Base-by-base conservation (phyloP, 2,888 invertebrate species). In the Oegoconia quadripuncta region DNA sequence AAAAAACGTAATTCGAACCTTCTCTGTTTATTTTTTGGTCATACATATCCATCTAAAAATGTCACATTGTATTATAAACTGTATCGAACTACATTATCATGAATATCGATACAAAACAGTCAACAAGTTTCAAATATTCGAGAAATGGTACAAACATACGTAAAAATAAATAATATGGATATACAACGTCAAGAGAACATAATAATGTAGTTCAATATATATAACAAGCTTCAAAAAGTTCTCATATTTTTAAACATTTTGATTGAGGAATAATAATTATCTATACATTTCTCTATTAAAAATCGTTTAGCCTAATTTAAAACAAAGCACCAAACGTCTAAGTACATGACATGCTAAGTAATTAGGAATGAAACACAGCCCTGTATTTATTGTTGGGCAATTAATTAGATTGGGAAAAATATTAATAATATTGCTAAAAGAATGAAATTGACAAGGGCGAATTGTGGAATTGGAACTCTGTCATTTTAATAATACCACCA, bases 181-280 rank as follows among this genome's bases (percentile, higher is more conserved):
- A 37, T 37, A 42, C 22, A 14, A 30, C 56, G 55, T 64, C 60
- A 63, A 66, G 64, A 63, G 43, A 15, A 46, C 66, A 76, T 66
- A 66, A 69, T 74, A 75, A 74, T 71, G 75, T 63, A 74, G 74
- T 74, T 75, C 68, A 73, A 74, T 69, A 52, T 62, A n/a, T n/a
- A 64, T 58, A 71, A 74, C 63, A 69, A 64, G 47, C 58, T 64
- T 54, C 56, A 59, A 63, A 65, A 66, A 64, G 52, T 59, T 59
- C 55, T 60, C 50, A 57, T 54, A 46, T 49, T 52, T 46, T 48
- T 56, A 64, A 60, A 65, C 42, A 45, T 45, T 37, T 40, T 34
- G 23, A 29, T 42, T 37, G 37, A 25, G 16, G 6, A 36, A 43
- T 32, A 42, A 41, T 46, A 44, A 43, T 44, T 31, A 20, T 16